Conservation (phyloP, 2,797 vertebrate genomes). For the Propithecus perrieri region DNA sequence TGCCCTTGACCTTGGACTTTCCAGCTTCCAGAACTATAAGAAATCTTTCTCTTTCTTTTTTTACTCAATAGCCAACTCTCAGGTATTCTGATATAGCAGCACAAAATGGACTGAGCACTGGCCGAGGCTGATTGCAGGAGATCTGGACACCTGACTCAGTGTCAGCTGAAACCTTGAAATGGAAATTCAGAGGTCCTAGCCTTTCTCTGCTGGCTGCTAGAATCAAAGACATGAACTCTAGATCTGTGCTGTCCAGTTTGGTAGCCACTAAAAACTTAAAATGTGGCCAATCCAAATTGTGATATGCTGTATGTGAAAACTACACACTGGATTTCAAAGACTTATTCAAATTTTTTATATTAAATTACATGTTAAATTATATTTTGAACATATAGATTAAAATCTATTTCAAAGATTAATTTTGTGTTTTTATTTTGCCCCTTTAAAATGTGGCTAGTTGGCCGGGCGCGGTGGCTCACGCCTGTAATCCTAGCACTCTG, state of each 20-base stretch:
- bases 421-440: not conserved
- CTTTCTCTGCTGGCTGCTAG: not conserved
- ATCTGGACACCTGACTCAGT: not conserved
- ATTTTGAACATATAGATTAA: not conserved
- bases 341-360: not conserved
- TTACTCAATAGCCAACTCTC: not conserved
- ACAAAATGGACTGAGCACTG: not conserved
- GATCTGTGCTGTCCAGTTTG: not conserved
- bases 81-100: not conserved
- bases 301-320: not conserved
- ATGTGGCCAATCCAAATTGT: not conserved
- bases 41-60: not conserved
- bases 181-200: not conserved
- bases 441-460: not conserved
- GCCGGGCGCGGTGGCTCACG: too few relatives aligned
- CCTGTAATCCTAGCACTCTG: too few relatives aligned
- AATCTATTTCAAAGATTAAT: not conserved
- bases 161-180: not conserved
- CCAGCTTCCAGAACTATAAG: not conserved
- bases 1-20: not conserved
- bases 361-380: not conserved
- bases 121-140: not conserved
- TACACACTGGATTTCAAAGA: not conserved
- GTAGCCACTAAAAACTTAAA: slow-evolving; percentile 13
- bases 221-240: not conserved